phyloP scores from a whole-genome alignment of 2,113 vertebrate species.

The Ploceus nigricollis region DNA sequence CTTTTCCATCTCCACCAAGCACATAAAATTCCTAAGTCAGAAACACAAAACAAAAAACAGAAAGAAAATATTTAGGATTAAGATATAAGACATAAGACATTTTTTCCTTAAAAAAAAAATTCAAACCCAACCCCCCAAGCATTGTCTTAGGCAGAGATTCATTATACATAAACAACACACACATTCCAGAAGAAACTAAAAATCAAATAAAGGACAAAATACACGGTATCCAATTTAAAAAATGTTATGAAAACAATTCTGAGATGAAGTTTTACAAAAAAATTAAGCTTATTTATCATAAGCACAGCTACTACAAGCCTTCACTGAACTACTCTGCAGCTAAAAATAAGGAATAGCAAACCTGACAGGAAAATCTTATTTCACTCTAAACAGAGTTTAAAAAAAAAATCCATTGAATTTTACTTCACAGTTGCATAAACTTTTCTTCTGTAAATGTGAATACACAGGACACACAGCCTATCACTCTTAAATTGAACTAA shows the following conservation, averaged over 20 bases:
- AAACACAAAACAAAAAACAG: neutral
- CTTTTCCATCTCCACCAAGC: constrained; percentile 44
- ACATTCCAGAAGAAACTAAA: neutral
- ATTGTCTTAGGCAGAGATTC: neutral
- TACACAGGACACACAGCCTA: neutral
- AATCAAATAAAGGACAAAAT: neutral
- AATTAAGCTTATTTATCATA: neutral
- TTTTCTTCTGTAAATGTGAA: neutral
- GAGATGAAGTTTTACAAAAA: neutral
- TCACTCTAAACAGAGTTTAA: neutral
- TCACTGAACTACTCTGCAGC: neutral
- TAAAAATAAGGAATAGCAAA: neutral
- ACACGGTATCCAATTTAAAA: neutral
- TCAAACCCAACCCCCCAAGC: neutral
- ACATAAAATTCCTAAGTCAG: constrained; percentile 52
- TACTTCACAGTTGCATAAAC: neutral
- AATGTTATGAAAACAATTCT: neutral
- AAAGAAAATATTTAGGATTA: neutral
- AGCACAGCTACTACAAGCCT: neutral
- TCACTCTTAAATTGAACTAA: neutral
- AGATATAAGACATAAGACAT: neutral
- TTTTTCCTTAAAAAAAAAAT: neutral
- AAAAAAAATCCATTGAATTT: neutral
- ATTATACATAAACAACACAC: neutral
- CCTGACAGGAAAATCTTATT: neutral